Evolutionary conservation across 2,113 vertebrate species (phyloP), one percentile per base, ranked within the genome.

Genomic region (Hypocryptadius cinnamomeus): DNA sequence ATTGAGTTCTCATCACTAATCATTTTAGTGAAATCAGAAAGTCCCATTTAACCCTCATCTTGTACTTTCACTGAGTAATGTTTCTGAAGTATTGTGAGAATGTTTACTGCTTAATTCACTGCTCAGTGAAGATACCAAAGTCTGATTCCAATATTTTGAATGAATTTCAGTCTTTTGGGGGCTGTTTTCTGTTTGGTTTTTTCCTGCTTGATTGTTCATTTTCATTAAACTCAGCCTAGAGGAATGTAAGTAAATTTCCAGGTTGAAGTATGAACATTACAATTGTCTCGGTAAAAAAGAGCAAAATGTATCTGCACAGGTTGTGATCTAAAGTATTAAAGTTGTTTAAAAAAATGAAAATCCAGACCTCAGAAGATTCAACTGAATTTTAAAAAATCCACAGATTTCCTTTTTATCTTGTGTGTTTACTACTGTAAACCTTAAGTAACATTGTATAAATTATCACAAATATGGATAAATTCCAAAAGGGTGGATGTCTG

Each of bases 1-100:
- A 91, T 94, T 93, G 93, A 92, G 60, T 95, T 97, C 95, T 97
- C 54, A 93, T 97, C 87, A 77, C 25, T 95, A 92, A 87, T 50
- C 45, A 83, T 95, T 93, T 68, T n/a, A 89, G 70, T 16, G 44
- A 86, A 92, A 87, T 79, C 78, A 88, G 37, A 90, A 91, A 92
- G 91, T 69, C 83, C 40, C 24, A 42, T 63, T 79, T 81, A 87
- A 56, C 15, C 5, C 56, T 69, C 23, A 23, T 60, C 40, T 68
- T 90, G 56, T 53, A 19, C 35, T 81, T 82, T 16, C 47, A 68
- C 12, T 20, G 18, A 79, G 45, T 14, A 44, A n/a, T 23, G 10
- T 13, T 80, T 85, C 30, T 78, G 15, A 57, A 80, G 21, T 35
- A 66, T 77, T 80, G 48, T 70, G 74, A 79, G 42, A 73, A 27